Conservation (phyloP, 1,140 invertebrate species). For the Dreissena polymorpha region DNA sequence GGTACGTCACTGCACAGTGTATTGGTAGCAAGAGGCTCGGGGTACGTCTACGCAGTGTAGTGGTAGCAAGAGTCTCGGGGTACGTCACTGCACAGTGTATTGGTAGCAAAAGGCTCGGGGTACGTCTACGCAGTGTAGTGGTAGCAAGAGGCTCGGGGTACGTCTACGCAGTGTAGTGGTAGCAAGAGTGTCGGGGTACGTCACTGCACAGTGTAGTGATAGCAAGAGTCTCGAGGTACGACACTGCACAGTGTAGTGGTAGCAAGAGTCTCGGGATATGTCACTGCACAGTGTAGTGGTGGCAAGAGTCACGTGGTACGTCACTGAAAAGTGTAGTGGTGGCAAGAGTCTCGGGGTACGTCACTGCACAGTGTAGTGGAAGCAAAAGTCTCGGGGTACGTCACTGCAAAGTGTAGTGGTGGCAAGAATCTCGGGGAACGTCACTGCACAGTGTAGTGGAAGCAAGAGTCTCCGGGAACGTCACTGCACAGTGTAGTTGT, state of each 20-base stretch:
- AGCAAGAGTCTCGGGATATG: slow-evolving; percentile 78
- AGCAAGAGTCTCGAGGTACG: slow-evolving; percentile 78
- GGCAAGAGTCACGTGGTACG: slow-evolving; percentile 78
- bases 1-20: slow-evolving; percentile 68
- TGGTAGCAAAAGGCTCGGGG: slow-evolving; percentile 75
- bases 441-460: background rate
- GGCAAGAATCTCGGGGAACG: slow-evolving; percentile 78
- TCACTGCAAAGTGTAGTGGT: background rate
- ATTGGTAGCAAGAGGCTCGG: slow-evolving; percentile 72
- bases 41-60: slow-evolving; percentile 68
- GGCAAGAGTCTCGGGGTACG: slow-evolving; percentile 78
- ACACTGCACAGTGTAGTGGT: background rate
- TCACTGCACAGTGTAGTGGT: background rate
- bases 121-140: slow-evolving; percentile 65
- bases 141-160: slow-evolving; percentile 79
- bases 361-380: background rate
- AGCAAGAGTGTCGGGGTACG: slow-evolving; percentile 78
- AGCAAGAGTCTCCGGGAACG: slow-evolving; percentile 78
- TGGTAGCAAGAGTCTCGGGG: slow-evolving; percentile 75
- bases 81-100: slow-evolving; percentile 64
- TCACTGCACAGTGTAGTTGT: background rate
- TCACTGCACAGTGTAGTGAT: background rate
- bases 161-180: slow-evolving; percentile 16
- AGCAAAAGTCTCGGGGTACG: slow-evolving; percentile 78
- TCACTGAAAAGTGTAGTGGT: background rate